A percentile compares a stretch with the other conserved stretches of the same genome.
phyloP scores from a whole-genome alignment of 2,888 invertebrate species.

The Spatulosminthurus flaviceps region DNA sequence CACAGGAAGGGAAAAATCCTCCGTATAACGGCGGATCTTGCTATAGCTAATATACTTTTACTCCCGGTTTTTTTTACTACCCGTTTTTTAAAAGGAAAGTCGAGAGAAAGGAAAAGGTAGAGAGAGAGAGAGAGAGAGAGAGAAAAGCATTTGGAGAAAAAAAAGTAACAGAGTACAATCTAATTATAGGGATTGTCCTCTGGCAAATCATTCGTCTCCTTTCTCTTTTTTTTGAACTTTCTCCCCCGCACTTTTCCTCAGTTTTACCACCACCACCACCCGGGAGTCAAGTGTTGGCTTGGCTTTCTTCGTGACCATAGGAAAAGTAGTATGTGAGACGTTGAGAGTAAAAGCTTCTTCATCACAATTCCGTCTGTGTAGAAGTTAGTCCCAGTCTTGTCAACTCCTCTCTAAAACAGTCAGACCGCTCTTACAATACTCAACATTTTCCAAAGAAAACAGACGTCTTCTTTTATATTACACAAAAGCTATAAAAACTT shows the following conservation, averaged over 20 bases:
- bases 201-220: constrained; percentile 37
- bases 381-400: constrained; percentile 28
- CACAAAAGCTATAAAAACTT: not conserved
- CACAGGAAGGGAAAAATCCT: no score
- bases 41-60: not conserved
- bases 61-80: not conserved
- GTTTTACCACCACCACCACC: not conserved
- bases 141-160: not conserved
- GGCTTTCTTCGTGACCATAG: not conserved
- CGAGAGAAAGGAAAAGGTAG: not conserved
- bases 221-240: not conserved
- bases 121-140: no score
- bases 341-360: not conserved
- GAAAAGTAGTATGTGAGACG: not conserved
- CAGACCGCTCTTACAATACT: not conserved
- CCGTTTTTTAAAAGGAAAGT: not conserved
- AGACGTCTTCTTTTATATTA: not conserved
- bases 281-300: not conserved
- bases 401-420: not conserved
- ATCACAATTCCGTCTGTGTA: not conserved
- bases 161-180: constrained; percentile 26
- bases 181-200: constrained; percentile 32
- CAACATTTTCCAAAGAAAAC: no score
- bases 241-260: constrained; percentile 2
- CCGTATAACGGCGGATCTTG: no score